phyloP scores from a whole-genome alignment of 2,797 vertebrate species.

The Alosa sapidissima region DNA sequence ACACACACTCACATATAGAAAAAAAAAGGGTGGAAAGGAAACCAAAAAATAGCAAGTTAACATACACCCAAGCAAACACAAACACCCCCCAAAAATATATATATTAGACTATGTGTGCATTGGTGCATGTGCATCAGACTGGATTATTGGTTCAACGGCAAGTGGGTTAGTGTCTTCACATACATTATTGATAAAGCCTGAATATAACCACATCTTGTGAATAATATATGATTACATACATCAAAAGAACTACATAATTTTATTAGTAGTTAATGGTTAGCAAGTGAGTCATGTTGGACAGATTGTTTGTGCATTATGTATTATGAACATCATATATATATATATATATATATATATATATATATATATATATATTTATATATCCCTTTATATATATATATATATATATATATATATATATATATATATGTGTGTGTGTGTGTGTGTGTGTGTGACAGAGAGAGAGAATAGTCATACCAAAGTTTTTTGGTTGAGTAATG shows the following conservation, averaged over 20 bases:
- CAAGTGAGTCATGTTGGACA: not conserved
- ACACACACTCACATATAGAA: not conserved
- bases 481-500: too few species aligned
- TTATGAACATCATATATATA: not conserved
- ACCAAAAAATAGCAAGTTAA: not conserved
- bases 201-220: not conserved
- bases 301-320: not conserved
- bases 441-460: too few species aligned
- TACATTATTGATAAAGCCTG: constrained; percentile 6
- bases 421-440: too few species aligned
- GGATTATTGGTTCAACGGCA: not conserved
- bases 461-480: too few species aligned
- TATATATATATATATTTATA: too few species aligned
- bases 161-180: not conserved
- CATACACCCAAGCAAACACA: not conserved
- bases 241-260: not conserved
- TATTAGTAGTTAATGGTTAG: not conserved
- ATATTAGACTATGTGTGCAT: not conserved
- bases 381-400: too few species aligned
- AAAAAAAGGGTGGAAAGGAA: too few species aligned
- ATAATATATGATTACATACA: constrained; percentile 6
- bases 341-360: too few species aligned
- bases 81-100: not conserved
- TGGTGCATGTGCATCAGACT: not conserved
- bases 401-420: too few species aligned